Evolutionary conservation across 2,888 invertebrate genomes (phyloP).

Genomic region (Atherix ibis): DNA sequence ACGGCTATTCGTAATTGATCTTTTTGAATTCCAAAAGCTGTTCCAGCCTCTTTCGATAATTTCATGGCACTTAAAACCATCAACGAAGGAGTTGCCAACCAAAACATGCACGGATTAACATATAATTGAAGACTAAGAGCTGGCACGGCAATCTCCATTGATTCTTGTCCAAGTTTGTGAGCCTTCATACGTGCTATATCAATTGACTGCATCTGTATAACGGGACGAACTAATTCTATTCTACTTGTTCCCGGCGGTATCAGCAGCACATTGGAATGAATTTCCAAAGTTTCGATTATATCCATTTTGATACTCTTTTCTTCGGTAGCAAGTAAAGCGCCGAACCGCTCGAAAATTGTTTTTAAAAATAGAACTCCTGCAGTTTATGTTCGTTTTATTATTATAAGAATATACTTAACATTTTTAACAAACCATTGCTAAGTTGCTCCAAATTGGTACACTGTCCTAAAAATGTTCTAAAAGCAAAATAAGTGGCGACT

Average conservation of each 20-base stretch:
- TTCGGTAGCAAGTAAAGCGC: constrained; percentile 36
- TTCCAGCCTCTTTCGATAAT: constrained; percentile 16
- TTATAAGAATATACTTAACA: too few relatives aligned
- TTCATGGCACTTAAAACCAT: constrained; percentile 33
- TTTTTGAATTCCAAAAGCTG: constrained; percentile 7
- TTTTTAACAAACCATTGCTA: constrained; percentile 19
- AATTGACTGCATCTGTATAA: constrained; percentile 25
- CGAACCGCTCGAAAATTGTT: constrained; percentile 24
- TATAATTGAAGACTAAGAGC: constrained; percentile 57
- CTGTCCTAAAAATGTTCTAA: constrained; percentile 20
- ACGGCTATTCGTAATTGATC: constrained; percentile 8
- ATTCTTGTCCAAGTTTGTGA: constrained; percentile 44
- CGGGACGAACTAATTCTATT: constrained; percentile 13
- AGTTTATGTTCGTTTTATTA: too few relatives aligned
- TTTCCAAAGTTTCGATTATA: constrained; percentile 40
- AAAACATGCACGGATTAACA: constrained; percentile 57
- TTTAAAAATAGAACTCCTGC: constrained; percentile 18
- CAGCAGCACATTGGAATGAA: constrained; percentile 35
- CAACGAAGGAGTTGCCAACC: constrained; percentile 47
- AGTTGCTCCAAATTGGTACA: constrained; percentile 35
- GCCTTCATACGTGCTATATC: constrained; percentile 36
- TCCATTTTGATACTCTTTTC: constrained; percentile 31
- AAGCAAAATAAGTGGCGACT: constrained; percentile 37
- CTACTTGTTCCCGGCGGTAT: constrained; percentile 3
- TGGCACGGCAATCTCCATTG: constrained; percentile 53